Evolutionary conservation across 2,888 invertebrate species (phyloP), one percentile per base, ranked within the genome.

Genomic region (Stenoptilia bipunctidactyla): DNA sequence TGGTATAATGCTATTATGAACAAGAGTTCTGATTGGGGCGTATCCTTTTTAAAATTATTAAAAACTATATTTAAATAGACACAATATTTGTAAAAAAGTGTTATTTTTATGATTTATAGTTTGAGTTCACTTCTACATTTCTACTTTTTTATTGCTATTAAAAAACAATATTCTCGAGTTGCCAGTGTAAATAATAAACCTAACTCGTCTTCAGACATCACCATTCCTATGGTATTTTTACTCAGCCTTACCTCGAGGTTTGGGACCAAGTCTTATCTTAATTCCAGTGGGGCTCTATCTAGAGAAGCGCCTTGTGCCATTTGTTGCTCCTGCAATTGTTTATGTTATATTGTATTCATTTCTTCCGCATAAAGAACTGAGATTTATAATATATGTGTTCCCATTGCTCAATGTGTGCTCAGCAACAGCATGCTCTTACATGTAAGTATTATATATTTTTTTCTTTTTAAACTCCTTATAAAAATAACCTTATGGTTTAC

Each of bases 151-250:
- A 9, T 25, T 25, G 25, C 5, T 25, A 6, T 25, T 9, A 25
- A 25, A 6, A 25, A 25, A 6, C 5, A 25, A 5, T 25, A 9
- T 25, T 25, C 25, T 9, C n/a, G n/a, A n/a, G n/a, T n/a, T 25
- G 9, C 25, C 9, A 25, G 4, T 36, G 35, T 15, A 12, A n/a
- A n/a, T 33, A 40, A 27, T 12, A 12, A 27, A 37, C 65, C 76
- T 76, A 66, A 77, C 56, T 45, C 25, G 2, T 41, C 37, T 37
- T 51, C 71, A 96, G 94, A 94, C 94, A 35, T 92, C 92, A 3
- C 98, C 98, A 42, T 97, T 97, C 72, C 72, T 95, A 1, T 99
- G 99, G 99, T 99, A 99, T 73, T 97, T 98, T 69, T 97, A 97
- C 70, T 98, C 98, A 0, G 99, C 97, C 0, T 82, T 99, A 33